phyloP scores from a whole-genome alignment of 2,797 vertebrate genomes.

The Okamejei kenojei region DNA sequence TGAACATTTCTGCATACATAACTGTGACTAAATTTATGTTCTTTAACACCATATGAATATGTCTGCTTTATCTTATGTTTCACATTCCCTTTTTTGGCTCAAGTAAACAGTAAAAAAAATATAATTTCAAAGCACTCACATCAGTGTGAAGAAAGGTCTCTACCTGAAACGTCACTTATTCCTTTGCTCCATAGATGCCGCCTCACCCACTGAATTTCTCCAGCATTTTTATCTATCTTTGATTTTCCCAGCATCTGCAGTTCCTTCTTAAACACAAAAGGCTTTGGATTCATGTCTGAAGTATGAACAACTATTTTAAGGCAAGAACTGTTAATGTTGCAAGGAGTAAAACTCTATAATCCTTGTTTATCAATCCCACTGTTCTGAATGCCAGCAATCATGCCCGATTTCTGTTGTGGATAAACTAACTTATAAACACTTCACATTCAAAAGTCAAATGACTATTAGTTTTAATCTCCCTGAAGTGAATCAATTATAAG shows the following conservation, averaged over 20 bases:
- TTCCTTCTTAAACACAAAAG: too few species aligned
- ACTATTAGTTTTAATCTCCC: slow-evolving; percentile 6
- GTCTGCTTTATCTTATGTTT: not conserved
- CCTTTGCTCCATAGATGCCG: too few species aligned
- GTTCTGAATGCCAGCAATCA: not conserved
- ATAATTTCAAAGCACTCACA: not conserved
- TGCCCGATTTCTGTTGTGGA: not conserved
- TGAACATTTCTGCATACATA: not conserved
- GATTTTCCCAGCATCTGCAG: too few species aligned
- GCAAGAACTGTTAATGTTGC: not conserved
- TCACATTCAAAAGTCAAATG: not conserved
- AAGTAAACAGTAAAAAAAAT: not conserved
- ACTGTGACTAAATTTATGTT: not conserved
- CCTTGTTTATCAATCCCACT: slow-evolving; percentile 2
- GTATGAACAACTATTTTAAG: not conserved
- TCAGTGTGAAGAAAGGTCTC: too few species aligned
- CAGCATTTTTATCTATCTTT: too few species aligned
- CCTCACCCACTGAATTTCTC: too few species aligned
- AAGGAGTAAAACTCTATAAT: not conserved
- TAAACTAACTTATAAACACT: not conserved
- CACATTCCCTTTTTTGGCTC: not conserved
- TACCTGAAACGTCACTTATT: too few species aligned
- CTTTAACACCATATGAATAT: not conserved
- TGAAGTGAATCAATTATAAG: slow-evolving; percentile 25
- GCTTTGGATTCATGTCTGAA: not conserved